Base-by-base conservation (phyloP, 1,140 invertebrate genomes). In the Lutraria rhynchaena region DNA sequence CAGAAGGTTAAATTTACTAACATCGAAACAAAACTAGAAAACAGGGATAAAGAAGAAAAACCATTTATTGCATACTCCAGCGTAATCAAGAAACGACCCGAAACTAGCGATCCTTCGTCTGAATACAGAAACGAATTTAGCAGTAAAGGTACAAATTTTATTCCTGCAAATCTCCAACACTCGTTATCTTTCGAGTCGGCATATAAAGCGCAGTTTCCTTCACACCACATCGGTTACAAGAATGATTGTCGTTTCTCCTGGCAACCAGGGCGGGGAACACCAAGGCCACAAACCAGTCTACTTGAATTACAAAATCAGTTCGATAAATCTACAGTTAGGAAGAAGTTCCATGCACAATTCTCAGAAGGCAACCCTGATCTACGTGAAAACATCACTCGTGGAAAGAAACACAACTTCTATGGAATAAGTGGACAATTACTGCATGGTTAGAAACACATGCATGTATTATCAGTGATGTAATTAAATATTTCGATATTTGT, bases 321-420 rank as follows among this genome's bases (percentile, higher is more conserved):
- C 71, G 82, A 81, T 33, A 92, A 91, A 67, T 84, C 88, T 2
- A 76, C 83, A 0, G 77, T 89, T 7, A 76, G 82, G 27, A 82
- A 71, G 33, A 84, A 85, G 22, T 91, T 92, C 70, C 90, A 89
- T 51, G 11, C 65, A 5, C 35, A 70, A n/a, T 91, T 90, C 69
- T 75, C 65, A 13, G 90, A 92, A 83, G 84, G 37, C n/a, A 87
- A 87, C 77, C 88, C 90, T 1, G 90, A 91, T 75, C 83, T 91
- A 27, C 63, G 90, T 75, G 61, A 86, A 63, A 91, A 91, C 81
- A 86, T 91, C 57, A 75, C 67, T 15, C 70, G 74, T 4, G 91
- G 91, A 53, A 90, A 89, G 81, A 91, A 90, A 81, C 91, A 91
- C 61, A 69, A 55, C 19, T 91, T 92, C 73, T 84, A 75, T 57